These are phyloP conservation scores for Scaptomyza tumidula DNA, from an alignment of 2,888 invertebrate species.

Conservation along the genomic window DNA sequence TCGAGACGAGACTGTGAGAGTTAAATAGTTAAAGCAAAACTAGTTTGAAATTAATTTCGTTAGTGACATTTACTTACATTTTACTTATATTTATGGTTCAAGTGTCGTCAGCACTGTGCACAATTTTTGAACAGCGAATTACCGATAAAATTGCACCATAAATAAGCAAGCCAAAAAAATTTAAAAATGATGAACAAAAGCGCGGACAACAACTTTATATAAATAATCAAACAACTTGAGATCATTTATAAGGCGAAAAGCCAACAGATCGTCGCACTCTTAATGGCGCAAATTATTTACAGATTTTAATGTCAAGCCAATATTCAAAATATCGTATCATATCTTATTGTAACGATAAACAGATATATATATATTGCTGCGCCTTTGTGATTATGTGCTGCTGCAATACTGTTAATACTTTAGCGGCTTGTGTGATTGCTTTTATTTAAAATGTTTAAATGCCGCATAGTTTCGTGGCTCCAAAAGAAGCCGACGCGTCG, in stretches of 20 bases:
- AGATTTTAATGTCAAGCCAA: conserved; percentile 66
- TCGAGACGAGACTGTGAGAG: conserved; percentile 5
- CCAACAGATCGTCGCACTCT: conserved; percentile 68
- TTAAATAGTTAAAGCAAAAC: background rate
- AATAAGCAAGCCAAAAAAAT: conserved; percentile 51
- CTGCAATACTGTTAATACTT: conserved; percentile 51
- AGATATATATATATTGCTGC: conserved; percentile 51
- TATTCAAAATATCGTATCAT: conserved; percentile 32
- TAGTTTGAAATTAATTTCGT: conserved; percentile 39
- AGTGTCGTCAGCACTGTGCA: conserved; percentile 58
- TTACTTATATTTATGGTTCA: conserved; percentile 32
- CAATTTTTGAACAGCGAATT: conserved; percentile 60
- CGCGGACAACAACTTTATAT: conserved; percentile 48
- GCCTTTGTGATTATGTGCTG: conserved; percentile 63
- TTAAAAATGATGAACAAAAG: conserved; percentile 38
- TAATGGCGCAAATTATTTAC: conserved; percentile 77
- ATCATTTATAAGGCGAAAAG: conserved; percentile 46
- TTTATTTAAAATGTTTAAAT: conserved; percentile 77
- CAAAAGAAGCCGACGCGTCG: conserved; percentile 56
- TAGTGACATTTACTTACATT: conserved; percentile 42
- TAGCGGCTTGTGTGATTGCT: conserved; percentile 58
- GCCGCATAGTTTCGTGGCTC: conserved; percentile 61
- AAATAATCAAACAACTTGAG: conserved; percentile 49
- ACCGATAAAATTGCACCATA: conserved; percentile 62
- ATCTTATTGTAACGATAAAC: conserved; percentile 10